Evolutionary conservation across 2,797 vertebrate species (phyloP), one percentile per base, ranked within the genome.

Genomic region (Cyclura pinguis): DNA sequence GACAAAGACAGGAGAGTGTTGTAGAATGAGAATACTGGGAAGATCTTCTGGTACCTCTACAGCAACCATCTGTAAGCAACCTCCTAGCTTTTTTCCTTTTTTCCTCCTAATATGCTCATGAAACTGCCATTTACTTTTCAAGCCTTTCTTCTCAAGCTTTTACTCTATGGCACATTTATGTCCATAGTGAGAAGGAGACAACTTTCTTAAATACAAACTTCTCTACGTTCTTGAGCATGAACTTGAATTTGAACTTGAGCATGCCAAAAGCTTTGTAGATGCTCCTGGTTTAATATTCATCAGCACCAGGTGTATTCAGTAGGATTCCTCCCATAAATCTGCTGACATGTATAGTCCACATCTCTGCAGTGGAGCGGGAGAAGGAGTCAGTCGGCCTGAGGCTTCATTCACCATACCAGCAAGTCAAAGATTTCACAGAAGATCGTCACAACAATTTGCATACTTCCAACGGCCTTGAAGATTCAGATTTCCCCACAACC

Each of bases 291-390:
- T 80, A 92, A 93, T 50, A 90, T 6, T 84, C 62, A 55, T 84
- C 87, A 90, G 76, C 35, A 91, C 82, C 80, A 91, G 81, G 87
- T 92, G 83, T 88, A 89, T 88, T 92, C 90, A 87, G 76, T 78
- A 91, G 87, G 74, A 86, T 92, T 88, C 73, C 69, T 89, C 93
- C 83, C 91, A 77, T 86, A 90, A 93, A 95, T 87, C 82, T 89
- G 84, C 74, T 47, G 1, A 90, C 88, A 92, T 91, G 76, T n/a
- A 77, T 1, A 0, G 29, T 88, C 88, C 74, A 93, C 83, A 92
- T 85, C 6, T 13, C 92, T 0, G 0, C 89, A 94, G 91, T 91
- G 93, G 91, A 86, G 22, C 90, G 69, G 29, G 14, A 82, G 87
- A 78, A 0, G 0, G 67, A 91, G 90, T 85, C 92, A 88, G 88